A percentile compares a stretch with the other conserved stretches of the same genome.
Conservation (phyloP, 2,797 vertebrate species). For the Pelodytes ibericus region DNA sequence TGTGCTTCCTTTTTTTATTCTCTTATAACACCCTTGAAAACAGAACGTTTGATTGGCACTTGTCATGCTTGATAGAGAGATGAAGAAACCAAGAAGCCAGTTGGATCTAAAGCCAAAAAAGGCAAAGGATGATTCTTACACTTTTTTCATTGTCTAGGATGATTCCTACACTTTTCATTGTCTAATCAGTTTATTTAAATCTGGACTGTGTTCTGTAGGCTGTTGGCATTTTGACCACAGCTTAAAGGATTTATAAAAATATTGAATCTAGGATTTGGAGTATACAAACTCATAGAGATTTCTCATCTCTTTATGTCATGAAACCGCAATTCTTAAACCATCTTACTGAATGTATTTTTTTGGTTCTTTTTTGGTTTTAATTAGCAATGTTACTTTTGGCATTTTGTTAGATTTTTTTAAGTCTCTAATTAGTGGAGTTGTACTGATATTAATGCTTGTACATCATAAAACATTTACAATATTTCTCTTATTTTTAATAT, state of each 20-base stretch:
- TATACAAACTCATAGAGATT: constrained; percentile 63
- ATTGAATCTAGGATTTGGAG: constrained; percentile 77
- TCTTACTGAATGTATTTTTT: not conserved
- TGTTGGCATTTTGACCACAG: constrained; percentile 78
- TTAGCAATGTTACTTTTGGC: not conserved
- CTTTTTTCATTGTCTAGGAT: no score
- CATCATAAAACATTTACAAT: no score
- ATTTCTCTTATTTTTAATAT: no score
- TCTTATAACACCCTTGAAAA: constrained; percentile 66
- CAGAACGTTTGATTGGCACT: constrained; percentile 92
- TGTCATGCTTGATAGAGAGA: constrained; percentile 92
- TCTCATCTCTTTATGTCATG: not conserved
- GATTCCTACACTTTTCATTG: constrained; percentile 67
- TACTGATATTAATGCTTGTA: no score
- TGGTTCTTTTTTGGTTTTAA: no score
- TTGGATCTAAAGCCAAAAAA: constrained; percentile 72
- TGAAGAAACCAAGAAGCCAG: constrained; percentile 74
- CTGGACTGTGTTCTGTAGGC: constrained; percentile 85
- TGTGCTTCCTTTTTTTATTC: constrained; percentile 68
- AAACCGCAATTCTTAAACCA: not conserved
- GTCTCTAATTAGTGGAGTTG: no score
- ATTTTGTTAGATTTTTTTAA: no score
- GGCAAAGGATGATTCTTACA: constrained; percentile 81
- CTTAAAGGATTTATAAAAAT: constrained; percentile 80
- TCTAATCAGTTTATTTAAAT: constrained; percentile 82